Evolutionary conservation across 2,113 vertebrate genomes (phyloP), one percentile per base, ranked within the genome.

Genomic region (Tragelaphus scriptus): DNA sequence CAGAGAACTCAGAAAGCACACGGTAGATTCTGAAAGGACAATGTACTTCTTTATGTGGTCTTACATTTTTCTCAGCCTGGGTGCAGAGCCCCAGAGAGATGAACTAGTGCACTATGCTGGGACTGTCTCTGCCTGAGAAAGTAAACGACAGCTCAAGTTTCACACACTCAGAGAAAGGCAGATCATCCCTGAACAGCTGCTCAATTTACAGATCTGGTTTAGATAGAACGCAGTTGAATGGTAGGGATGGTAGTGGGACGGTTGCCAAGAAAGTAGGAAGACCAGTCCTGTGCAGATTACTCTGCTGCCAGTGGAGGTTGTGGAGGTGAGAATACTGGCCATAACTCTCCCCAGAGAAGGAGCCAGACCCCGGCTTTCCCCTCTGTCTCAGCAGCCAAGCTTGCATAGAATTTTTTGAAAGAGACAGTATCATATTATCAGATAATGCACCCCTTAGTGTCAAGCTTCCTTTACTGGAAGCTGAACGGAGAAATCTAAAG

Each of bases 391-490:
- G 40, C 47, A 94, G 80, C 44, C 75, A 59, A 5, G 28, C 44
- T 95, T 49, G 79, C 26, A 59, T 3, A 1, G 63, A 90, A 90
- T 77, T 80, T 77, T 47, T 56, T 94, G 87, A 88, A 87, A 97
- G 71, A 93, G 65, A 23, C 51, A 32, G 11, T 21, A 6, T 77
- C 23, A 23, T 23, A 32, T 65, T 44, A 15, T 90, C 47, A 53
- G 96, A 71, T 90, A 93, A 85, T 2, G 6, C 0, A 3, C 77
- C 56, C 94, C 5, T 16, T 65, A 65, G 79, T 81, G 93, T 61
- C 3, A 63, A 97, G 44, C 65, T 90, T 80, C 49, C 79, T 98
- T 97, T 98, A 59, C 44, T n/a, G 65, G 84, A 82, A 97, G 59
- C 71, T 13, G 79, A 93, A 77, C 0, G 15, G 6, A 93, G 85